Base-by-base conservation (phyloP, 2,113 vertebrate species). In the Chaetops frenatus region DNA sequence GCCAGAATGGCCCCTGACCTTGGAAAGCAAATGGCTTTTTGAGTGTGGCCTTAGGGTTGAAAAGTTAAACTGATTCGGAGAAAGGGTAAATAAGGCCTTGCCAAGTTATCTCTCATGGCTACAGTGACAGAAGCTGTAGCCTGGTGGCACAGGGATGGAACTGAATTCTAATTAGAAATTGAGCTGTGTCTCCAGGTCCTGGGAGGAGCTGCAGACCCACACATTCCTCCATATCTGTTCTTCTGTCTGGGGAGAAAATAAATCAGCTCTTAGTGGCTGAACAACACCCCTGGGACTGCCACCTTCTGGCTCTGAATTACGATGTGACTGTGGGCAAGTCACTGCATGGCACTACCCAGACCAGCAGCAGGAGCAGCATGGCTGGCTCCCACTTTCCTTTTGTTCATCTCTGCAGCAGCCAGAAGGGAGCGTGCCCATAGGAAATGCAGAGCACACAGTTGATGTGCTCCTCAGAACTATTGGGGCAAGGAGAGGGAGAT, bases 381-480 rank as follows among this genome's bases (percentile, higher is more conserved):
- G 33, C 47, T 62, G 25, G 21, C 42, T 77, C 48, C 35, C 16
- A 8, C 9, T 56, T 70, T 77, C 23, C 36, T 38, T 69, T 53
- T 38, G 5, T 57, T 76, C 81, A 40, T 40, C 44, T 16, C 62
- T 74, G 38, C 27, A 74, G 38, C 11, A 86, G 67, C 16, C 70
- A 82, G 71, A 72, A 70, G 9, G 31, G 36, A 86, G 28, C 0
- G 0, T 0, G 3, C 27, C n/a, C 8, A 0, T 53, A 53, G 31
- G 38, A 80, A 91, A 80, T 25, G 10, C 19, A 51, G 38, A n/a
- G 28, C 50, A 42, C 44, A 6, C 0, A 0, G 67, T 5, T 48
- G 58, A 81, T 47, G 33, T 27, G 17, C 54, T 81, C 35, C 74
- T 81, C 60, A 62, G 47, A 80, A 50, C 33, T 7, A 15, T 42